phyloP scores from a whole-genome alignment of 2,888 invertebrate genomes.

The Hecatera dysodea region DNA sequence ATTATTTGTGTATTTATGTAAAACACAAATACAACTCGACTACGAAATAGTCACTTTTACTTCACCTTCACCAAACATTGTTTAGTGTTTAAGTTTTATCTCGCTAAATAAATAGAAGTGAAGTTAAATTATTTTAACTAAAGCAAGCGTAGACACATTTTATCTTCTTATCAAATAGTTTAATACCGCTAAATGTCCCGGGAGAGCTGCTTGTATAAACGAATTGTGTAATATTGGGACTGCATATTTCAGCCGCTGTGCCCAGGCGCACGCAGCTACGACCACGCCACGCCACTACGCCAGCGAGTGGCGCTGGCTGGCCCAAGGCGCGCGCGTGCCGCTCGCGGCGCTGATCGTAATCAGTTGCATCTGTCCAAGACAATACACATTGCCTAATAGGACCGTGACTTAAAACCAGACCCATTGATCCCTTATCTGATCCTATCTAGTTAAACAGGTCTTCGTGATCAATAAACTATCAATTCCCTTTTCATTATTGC shows the following conservation, averaged over 20 bases:
- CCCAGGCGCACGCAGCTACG: slow-evolving; percentile 71
- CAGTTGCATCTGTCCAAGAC: slow-evolving; percentile 74
- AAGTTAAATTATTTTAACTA: slow-evolving; percentile 51
- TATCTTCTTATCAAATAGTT: slow-evolving; percentile 76
- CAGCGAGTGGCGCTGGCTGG: slow-evolving; percentile 29
- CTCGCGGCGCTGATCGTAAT: slow-evolving; percentile 75
- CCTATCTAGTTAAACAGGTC: slow-evolving; percentile 66
- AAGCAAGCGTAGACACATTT: slow-evolving; percentile 51
- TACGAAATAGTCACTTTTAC: slow-evolving; percentile 60
- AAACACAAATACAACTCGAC: slow-evolving; percentile 21
- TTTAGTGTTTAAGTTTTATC: slow-evolving; percentile 52
- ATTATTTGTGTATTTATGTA: slow-evolving; percentile 15
- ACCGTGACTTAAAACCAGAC: slow-evolving; percentile 67
- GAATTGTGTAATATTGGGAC: slow-evolving; percentile 79
- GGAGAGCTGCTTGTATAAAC: slow-evolving; percentile 69
- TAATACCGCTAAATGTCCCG: slow-evolving; percentile 72
- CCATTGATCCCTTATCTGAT: slow-evolving; percentile 68
- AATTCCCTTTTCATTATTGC: slow-evolving; percentile 54
- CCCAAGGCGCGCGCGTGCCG: slow-evolving; percentile 66
- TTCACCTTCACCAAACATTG: slow-evolving; percentile 60
- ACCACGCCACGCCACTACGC: slow-evolving; percentile 53
- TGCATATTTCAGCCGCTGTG: slow-evolving; percentile 77
- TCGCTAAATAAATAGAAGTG: slow-evolving; percentile 55
- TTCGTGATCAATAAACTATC: slow-evolving; percentile 40
- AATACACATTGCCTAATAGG: slow-evolving; percentile 78